Evolutionary conservation across 2,888 invertebrate genomes (phyloP).

Genomic region (Pristionchus maxplancki): DNA sequence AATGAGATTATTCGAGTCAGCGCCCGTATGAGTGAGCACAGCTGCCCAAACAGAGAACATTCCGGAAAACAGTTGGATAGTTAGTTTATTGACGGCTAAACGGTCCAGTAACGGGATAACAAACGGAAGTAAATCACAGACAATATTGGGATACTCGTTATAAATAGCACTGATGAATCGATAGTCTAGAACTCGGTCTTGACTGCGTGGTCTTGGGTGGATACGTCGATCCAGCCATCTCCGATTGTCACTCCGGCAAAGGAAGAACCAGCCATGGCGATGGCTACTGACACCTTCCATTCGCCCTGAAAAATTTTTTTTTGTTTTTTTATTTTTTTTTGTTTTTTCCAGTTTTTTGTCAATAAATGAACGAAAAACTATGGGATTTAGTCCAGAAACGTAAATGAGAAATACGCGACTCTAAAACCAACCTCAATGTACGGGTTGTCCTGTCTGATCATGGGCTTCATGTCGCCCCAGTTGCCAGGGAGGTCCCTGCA

Average conservation of each 20-base stretch:
- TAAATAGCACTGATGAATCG: background rate
- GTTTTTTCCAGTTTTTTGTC: no score
- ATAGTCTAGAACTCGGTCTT: background rate
- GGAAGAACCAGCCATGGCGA: background rate
- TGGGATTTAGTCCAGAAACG: background rate
- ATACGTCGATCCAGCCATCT: conserved; percentile 10
- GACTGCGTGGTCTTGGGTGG: background rate
- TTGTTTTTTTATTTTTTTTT: background rate
- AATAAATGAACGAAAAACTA: no score
- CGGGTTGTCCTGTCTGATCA: conserved; percentile 23
- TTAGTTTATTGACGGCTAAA: background rate
- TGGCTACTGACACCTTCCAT: conserved; percentile 16
- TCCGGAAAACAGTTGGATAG: background rate
- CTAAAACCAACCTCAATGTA: conserved; percentile 24
- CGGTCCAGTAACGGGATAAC: background rate
- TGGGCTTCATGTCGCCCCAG: conserved; percentile 26
- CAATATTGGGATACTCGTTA: background rate
- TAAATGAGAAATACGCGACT: background rate
- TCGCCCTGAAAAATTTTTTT: conserved; percentile 9
- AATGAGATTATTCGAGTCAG: conserved; percentile 24
- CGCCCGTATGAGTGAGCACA: background rate
- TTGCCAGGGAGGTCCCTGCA: conserved; percentile 36
- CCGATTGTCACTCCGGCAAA: conserved; percentile 26
- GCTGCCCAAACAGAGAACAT: background rate
- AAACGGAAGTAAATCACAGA: background rate